These are phyloP conservation scores for Oscheius sp. DNA, from an alignment of 1,140 invertebrate species.

Conservation along the genomic window DNA sequence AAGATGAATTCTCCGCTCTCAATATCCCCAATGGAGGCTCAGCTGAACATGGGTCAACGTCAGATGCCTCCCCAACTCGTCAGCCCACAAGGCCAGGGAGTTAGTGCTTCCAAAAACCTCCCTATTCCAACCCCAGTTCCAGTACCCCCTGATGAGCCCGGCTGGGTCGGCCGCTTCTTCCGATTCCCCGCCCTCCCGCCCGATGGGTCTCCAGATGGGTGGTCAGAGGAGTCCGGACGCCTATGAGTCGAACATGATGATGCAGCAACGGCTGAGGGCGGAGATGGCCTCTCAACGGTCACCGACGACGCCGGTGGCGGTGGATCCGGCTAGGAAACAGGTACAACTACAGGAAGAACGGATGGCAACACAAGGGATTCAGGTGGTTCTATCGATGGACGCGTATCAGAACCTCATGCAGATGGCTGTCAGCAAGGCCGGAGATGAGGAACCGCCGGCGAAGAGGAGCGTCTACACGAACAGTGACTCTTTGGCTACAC, in stretches of 20 bases:
- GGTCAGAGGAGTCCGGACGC: not conserved
- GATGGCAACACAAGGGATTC: not conserved
- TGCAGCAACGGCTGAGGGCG: not conserved
- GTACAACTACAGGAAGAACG: not conserved
- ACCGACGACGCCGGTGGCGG: not conserved
- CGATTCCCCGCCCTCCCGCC: conserved; percentile 26
- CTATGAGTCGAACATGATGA: conserved; percentile 7
- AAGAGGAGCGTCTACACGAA: not conserved
- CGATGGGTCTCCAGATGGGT: not conserved
- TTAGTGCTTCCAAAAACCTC: no score
- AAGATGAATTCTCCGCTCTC: not conserved
- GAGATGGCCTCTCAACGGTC: not conserved
- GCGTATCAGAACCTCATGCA: conserved; percentile 14
- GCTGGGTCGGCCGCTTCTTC: conserved; percentile 23
- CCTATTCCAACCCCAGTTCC: conserved; percentile 10
- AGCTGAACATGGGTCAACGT: not conserved
- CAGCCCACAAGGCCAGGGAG: no score
- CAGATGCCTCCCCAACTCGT: not conserved
- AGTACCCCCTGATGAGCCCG: conserved; percentile 35
- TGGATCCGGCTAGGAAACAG: conserved; percentile 3
- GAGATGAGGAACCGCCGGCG: not conserved
- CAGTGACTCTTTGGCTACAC: not conserved
- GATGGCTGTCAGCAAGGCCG: not conserved
- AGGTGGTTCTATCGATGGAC: conserved; percentile 10
- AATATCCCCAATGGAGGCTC: conserved; percentile 26